These are phyloP conservation scores for Globia sparganii DNA, from an alignment of 2,888 invertebrate genomes.

Conservation along the genomic window DNA sequence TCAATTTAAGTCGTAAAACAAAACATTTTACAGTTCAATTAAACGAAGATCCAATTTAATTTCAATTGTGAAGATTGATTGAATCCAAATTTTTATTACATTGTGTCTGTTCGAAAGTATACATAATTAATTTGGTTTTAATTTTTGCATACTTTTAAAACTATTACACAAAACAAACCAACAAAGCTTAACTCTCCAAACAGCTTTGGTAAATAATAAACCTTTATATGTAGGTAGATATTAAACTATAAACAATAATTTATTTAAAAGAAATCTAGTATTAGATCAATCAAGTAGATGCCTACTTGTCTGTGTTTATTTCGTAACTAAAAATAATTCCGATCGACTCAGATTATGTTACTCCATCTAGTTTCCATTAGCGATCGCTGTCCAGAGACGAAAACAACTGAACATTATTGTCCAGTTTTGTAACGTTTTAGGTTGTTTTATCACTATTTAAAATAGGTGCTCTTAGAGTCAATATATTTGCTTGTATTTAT, in stretches of 20 bases:
- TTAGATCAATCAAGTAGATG: neutral
- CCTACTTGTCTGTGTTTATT: slow-evolving; percentile 17
- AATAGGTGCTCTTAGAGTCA: neutral
- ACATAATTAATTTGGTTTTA: slow-evolving; percentile 27
- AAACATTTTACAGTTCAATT: slow-evolving; percentile 51
- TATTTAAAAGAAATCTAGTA: slow-evolving; percentile 1
- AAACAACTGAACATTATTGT: neutral
- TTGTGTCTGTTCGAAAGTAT: slow-evolving; percentile 14
- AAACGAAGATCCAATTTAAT: slow-evolving; percentile 52
- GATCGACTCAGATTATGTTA: slow-evolving; percentile 33
- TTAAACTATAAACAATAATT: neutral
- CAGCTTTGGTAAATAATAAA: neutral
- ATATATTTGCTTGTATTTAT: neutral
- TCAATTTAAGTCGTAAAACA: slow-evolving; percentile 36
- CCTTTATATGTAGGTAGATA: neutral
- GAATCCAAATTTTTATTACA: slow-evolving; percentile 63
- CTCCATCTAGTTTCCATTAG: slow-evolving; percentile 51
- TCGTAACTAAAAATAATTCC: slow-evolving; percentile 20
- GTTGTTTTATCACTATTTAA: neutral
- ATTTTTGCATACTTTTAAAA: neutral
- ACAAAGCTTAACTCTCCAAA: neutral
- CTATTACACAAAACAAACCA: too few relatives aligned
- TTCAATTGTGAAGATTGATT: slow-evolving; percentile 66
- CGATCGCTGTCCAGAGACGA: slow-evolving; percentile 26
- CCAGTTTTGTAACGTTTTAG: slow-evolving; percentile 23